Conservation (phyloP, 1,140 invertebrate genomes). For the Brachionus plicatilis region DNA sequence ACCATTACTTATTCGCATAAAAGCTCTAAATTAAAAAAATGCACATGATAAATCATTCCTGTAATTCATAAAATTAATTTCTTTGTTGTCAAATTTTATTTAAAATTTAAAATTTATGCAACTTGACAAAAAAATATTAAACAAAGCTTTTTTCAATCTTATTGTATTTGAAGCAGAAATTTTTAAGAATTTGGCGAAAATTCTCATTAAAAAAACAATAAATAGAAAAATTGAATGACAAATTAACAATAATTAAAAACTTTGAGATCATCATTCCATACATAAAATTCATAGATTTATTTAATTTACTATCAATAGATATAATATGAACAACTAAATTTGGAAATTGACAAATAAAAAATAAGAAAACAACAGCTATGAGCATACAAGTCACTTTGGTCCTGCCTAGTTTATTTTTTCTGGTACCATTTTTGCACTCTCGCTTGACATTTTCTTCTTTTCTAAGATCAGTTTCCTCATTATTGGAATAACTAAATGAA, state of each 20-base stretch:
- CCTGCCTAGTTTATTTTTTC: neutral
- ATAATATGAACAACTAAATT: conserved; percentile 34
- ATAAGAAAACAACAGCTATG: conserved; percentile 36
- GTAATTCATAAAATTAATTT: too few relatives aligned
- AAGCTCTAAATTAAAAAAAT: too few relatives aligned
- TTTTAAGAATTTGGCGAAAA: conserved; percentile 14
- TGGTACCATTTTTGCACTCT: neutral
- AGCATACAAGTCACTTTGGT: conserved; percentile 38
- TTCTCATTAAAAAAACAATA: conserved; percentile 25
- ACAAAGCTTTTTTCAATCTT: neutral
- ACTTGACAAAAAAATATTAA: neutral
- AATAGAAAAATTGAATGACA: conserved; percentile 22
- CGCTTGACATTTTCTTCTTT: neutral
- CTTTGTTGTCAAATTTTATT: too few relatives aligned
- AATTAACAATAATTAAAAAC: conserved; percentile 36
- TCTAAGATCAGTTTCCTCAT: neutral
- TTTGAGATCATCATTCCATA: neutral
- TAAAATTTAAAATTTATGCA: too few relatives aligned
- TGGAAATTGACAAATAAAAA: conserved; percentile 40
- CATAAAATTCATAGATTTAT: neutral
- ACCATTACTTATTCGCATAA: too few relatives aligned
- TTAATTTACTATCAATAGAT: neutral
- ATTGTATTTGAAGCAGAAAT: neutral
- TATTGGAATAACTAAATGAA: neutral
- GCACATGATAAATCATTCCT: too few relatives aligned